Base-by-base conservation (phyloP, 2,113 vertebrate genomes). In the Nycticryphes semicollaris region DNA sequence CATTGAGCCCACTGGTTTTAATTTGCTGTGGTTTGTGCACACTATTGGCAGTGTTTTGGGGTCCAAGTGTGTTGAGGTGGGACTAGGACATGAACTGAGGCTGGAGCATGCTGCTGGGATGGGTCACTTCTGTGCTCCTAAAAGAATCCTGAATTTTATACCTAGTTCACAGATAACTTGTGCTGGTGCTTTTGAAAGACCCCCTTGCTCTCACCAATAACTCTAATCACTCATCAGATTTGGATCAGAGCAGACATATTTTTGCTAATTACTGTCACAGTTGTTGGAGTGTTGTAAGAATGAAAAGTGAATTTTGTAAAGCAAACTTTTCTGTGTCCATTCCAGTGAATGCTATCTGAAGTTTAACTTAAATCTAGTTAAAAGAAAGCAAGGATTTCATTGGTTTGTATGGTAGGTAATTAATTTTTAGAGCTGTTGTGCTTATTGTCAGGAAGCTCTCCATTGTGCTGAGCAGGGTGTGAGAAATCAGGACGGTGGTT, bases 101-200 rank as follows among this genome's bases (percentile, higher is more conserved):
- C 27, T 47, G 66, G 24, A 59, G 23, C 3, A 1, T 30, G 33
- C 35, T 7, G 1, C 25, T 11, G 13, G 28, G 37, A 13, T 0
- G 0, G 41, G 37, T n/a, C 25, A 8, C 14, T 37, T 10, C 2
- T 13, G 6, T 18, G 6, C 23, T 81, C 14, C 37, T 0, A 0
- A 24, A 57, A 30, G 53, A 76, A 30, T 90, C 33, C 17, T 63
- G 37, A 57, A 63, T 81, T 75, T 82, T 63, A 5, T 27, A 14
- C 7, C 1, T 47, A 30, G 19, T 66, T 81, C 74, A 31, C 11
- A n/a, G 51, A 3, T 47, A 59, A 37, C 1, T 0, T 6, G 11
- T 74, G 14, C 35, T 73, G 64, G 11, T 79, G n/a, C 77, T 93
- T 39, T 77, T 84, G 28, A 25, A 82, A 68, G 66, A 41, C 37